A percentile compares a stretch with the other conserved stretches of the same genome.
phyloP scores from a whole-genome alignment of 92 coral and sea anemone genomes.

The Isaurus tuberculatus region DNA sequence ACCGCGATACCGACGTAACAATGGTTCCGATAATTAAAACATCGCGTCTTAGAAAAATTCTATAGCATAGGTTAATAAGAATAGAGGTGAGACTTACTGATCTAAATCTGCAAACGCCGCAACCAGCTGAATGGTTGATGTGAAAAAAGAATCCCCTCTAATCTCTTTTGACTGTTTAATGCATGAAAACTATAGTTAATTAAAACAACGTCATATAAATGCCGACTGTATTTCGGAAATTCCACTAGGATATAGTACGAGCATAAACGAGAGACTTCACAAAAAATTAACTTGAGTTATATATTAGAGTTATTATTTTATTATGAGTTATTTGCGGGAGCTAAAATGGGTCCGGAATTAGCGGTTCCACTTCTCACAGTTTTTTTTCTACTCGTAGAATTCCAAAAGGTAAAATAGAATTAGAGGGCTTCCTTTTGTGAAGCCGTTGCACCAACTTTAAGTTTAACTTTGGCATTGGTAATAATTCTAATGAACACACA shows the following conservation, averaged over 20 bases:
- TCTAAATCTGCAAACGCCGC: background rate
- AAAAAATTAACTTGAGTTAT: too few relatives aligned
- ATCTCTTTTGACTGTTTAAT: too few relatives aligned
- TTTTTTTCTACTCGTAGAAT: slow-evolving; percentile 62
- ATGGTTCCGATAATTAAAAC: too few relatives aligned
- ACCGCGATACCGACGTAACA: background rate
- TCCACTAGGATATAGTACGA: slow-evolving; percentile 62
- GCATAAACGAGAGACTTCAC: slow-evolving; percentile 61
- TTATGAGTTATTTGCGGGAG: slow-evolving; percentile 54
- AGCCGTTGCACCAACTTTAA: background rate
- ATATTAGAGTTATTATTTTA: too few relatives aligned
- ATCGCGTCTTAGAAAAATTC: background rate
- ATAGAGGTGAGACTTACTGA: background rate
- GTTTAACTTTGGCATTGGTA: background rate
- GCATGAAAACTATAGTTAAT: too few relatives aligned
- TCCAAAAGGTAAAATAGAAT: slow-evolving; percentile 50
- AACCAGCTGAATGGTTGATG: too few relatives aligned
- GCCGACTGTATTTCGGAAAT: slow-evolving; percentile 58
- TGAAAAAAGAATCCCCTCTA: too few relatives aligned
- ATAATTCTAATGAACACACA: background rate
- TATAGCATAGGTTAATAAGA: background rate
- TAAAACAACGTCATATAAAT: too few relatives aligned
- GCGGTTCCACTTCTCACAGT: slow-evolving; percentile 55
- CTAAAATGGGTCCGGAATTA: slow-evolving; percentile 69
- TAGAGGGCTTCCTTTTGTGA: slow-evolving; percentile 50